Evolutionary conservation across 2,113 vertebrate genomes (phyloP).

Genomic region (Rousettus leschenaultii): DNA sequence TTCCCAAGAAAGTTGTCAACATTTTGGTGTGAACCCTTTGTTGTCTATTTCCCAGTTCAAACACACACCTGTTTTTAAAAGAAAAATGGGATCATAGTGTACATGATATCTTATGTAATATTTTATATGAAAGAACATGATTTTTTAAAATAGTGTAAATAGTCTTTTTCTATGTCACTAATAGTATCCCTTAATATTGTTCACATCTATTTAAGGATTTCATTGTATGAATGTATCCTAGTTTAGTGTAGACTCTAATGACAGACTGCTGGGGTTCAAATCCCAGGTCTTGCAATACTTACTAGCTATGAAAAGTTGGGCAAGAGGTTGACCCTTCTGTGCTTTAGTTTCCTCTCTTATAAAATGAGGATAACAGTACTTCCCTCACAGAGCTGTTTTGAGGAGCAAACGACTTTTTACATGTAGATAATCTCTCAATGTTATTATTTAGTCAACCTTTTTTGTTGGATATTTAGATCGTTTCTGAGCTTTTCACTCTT

Average conservation of each 20-base stretch:
- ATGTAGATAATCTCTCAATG: not conserved
- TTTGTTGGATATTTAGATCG: constrained; percentile 13
- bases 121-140: not conserved
- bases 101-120: not conserved
- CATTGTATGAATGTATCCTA: not conserved
- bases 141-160: not conserved
- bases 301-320: not conserved
- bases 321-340: not conserved
- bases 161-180: not conserved
- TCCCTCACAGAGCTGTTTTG: not conserved
- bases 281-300: not conserved
- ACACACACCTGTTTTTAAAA: not conserved
- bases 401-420: not conserved
- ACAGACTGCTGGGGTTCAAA: not conserved
- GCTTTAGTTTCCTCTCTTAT: not conserved
- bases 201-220: not conserved
- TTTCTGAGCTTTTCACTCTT: constrained; percentile 25
- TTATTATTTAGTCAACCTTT: constrained; percentile 10
- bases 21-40: not conserved
- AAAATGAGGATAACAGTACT: not conserved
- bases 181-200: not conserved
- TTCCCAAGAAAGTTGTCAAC: not conserved
- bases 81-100: not conserved
- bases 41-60: not conserved
- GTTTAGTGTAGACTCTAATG: not conserved